These are phyloP conservation scores for Physocephala rufipes DNA, from an alignment of 2,888 invertebrate species.

Conservation along the genomic window DNA sequence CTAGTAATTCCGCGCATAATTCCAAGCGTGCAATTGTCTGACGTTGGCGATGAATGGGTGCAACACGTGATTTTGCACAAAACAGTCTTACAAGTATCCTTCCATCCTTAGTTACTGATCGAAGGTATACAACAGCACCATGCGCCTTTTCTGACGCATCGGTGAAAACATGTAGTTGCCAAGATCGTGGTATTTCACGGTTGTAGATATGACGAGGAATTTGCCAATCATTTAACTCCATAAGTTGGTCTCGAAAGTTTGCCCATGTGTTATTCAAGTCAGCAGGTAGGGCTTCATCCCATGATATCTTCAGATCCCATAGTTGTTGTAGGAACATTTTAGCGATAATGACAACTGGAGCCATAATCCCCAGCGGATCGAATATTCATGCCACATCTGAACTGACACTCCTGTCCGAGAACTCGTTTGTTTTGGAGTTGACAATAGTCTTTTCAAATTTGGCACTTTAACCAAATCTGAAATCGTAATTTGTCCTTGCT, in stretches of 20 bases:
- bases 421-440: too few relatives aligned
- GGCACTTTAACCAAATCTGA: too few relatives aligned
- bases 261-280: neutral
- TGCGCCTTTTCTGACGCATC: slow-evolving; percentile 17
- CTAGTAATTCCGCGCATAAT: neutral
- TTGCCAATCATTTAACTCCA: neutral
- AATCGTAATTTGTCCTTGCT: too few relatives aligned
- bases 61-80: slow-evolving; percentile 7
- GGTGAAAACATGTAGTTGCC: neutral
- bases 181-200: neutral
- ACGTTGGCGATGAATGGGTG: neutral
- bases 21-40: neutral
- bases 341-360: neutral
- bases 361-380: neutral
- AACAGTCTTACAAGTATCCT: neutral
- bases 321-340: slow-evolving; percentile 7
- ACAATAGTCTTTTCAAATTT: too few relatives aligned
- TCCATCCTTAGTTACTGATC: neutral
- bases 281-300: neutral
- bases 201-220: neutral
- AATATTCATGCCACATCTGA: slow-evolving; percentile 1
- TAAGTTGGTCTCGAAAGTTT: neutral
- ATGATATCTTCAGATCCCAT: slow-evolving; percentile 16
- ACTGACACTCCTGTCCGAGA: too few relatives aligned
- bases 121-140: slow-evolving; percentile 5